Percentiles rank a stretch among this genome's conserved stretches.
phyloP scores from a whole-genome alignment of 1,140 invertebrate species.

The roundworm (Caenorhabditis elegans) region WBcel235 BX284604.4:173001-173500 shows the following conservation, averaged over 20 bases:
- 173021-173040: no score
- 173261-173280: background rate
- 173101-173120: background rate
- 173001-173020: background rate
- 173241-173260: conserved; percentile 5
- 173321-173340: no score
- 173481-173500: background rate
- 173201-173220: background rate
- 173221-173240: background rate
- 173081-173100: no score
- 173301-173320: no score
- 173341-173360: background rate
- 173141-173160: conserved; percentile 23
- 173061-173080: conserved; percentile 24
- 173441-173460: background rate
- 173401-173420: background rate
- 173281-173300: background rate
- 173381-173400: background rate
- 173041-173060: background rate
- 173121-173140: conserved; percentile 9
- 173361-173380: background rate
- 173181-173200: background rate
- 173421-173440: conserved; percentile 28
- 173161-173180: conserved; percentile 20
- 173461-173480: background rate